Evolutionary conservation across 1,140 invertebrate species (phyloP), one percentile per base, ranked within the genome.

Genomic region (Gryllus bimaculatus): DNA sequence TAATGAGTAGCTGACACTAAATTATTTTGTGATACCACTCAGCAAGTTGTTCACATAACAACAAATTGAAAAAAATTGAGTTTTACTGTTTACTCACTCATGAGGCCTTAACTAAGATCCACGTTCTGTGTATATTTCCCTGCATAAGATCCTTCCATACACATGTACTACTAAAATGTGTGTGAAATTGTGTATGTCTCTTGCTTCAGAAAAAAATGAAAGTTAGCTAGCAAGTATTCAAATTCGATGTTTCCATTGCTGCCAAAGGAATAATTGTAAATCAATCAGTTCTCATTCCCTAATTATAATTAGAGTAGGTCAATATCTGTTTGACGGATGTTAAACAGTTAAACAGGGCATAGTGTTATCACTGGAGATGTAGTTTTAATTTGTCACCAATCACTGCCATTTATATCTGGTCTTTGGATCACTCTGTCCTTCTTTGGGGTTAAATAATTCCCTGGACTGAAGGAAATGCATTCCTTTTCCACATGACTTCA

Each of bases 401-500:
- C 78, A 78, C 78, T 78, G 78, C 78, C 78, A 78, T 78, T 73
- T 73, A 26, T 78, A 78, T 73, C 78, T 78, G 73, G 78, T 78
- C 73, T 78, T 26, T 78, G 66, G 54, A 78, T 78, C 54, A 48
- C 7, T 49, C 73, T 66, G 10, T 66, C n/a, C 54, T 78, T 73
- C 20, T 73, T 66, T 78, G 73, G 78, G 78, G 48, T 18, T 48
- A 26, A 66, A 8, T 39, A 49, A 39, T 78, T 0, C 20, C 78
- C 78, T 47, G 48, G 66, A 47, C 48, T 74, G 73, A 78, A 74
- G 7, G 66, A 73, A 78, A 74, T 78, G 54, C 78, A 78, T 78
- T 78, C 78, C 54, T 73, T 78, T 66, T 66, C 54, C 54, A 66
- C 54, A 18, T 66, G 18, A 66, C 47, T 75, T 26, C 20, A 13